These are phyloP conservation scores for Cyclura pinguis DNA, from an alignment of 2,797 vertebrate genomes.

Conservation along the genomic window DNA sequence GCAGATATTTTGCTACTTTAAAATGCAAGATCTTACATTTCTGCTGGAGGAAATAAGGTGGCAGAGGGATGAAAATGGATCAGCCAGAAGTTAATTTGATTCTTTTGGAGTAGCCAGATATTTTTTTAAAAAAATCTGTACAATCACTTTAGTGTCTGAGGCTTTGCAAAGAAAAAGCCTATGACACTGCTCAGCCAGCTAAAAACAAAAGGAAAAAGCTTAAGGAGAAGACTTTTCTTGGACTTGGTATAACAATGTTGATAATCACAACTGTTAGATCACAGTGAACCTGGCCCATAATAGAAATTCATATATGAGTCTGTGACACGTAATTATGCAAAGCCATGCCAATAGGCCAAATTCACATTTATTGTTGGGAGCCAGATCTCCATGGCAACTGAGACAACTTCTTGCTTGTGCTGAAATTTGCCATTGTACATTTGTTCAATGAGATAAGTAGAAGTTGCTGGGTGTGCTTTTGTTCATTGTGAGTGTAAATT, in stretches of 20 bases:
- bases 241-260: conserved; percentile 22
- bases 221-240: neutral
- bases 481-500: neutral
- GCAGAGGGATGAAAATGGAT: neutral
- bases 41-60: neutral
- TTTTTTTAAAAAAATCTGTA: neutral
- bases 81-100: neutral
- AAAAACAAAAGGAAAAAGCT: no score
- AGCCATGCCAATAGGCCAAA: neutral
- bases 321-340: neutral
- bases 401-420: neutral
- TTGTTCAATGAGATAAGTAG: neutral
- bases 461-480: neutral
- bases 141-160: neutral
- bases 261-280: neutral
- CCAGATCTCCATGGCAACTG: neutral
- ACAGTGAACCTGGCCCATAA: neutral
- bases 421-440: neutral
- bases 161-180: neutral
- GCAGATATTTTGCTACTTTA: neutral
- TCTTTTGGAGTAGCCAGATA: neutral
- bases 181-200: neutral
- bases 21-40: neutral
- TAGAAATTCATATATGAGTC: neutral
- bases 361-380: neutral